These are phyloP conservation scores for Epiperipatus broadwayi DNA, from an alignment of 2,888 invertebrate species.

Conservation along the genomic window DNA sequence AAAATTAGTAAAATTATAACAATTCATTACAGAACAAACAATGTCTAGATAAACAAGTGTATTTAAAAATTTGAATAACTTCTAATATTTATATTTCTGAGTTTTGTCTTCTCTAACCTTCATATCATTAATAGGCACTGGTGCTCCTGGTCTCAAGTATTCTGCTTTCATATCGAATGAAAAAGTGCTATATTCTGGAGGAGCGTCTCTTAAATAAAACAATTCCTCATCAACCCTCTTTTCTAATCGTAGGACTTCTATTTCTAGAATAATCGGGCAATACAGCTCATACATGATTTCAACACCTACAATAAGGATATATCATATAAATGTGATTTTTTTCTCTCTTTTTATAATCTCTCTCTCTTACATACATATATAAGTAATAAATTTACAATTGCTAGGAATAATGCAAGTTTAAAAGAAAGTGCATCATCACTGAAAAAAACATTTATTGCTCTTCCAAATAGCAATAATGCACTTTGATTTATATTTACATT, in stretches of 20 bases:
- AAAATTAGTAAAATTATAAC: too few relatives aligned
- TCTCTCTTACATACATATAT: too few relatives aligned
- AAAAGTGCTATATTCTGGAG: constrained; percentile 77
- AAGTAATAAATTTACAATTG: too few relatives aligned
- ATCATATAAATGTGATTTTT: not conserved
- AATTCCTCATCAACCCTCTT: constrained; percentile 76
- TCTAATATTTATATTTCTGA: not conserved
- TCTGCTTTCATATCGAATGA: constrained; percentile 76
- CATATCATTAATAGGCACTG: constrained; percentile 55
- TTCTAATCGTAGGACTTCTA: constrained; percentile 77
- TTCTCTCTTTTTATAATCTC: not conserved
- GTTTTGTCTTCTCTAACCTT: constrained; percentile 32
- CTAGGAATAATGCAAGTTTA: too few relatives aligned
- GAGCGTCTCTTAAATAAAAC: constrained; percentile 66
- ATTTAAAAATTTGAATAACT: not conserved
- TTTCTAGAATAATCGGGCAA: constrained; percentile 69
- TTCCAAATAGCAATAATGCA: too few relatives aligned
- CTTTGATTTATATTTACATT: too few relatives aligned
- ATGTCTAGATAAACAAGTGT: too few relatives aligned
- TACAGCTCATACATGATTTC: constrained; percentile 69
- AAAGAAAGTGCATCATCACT: too few relatives aligned
- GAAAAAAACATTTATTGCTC: too few relatives aligned
- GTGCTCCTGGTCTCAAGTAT: constrained; percentile 43
- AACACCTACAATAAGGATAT: constrained; percentile 31
- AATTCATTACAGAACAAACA: too few relatives aligned